These are phyloP conservation scores for Psettodes erumei DNA, from an alignment of 2,113 vertebrate genomes.

Conservation along the genomic window DNA sequence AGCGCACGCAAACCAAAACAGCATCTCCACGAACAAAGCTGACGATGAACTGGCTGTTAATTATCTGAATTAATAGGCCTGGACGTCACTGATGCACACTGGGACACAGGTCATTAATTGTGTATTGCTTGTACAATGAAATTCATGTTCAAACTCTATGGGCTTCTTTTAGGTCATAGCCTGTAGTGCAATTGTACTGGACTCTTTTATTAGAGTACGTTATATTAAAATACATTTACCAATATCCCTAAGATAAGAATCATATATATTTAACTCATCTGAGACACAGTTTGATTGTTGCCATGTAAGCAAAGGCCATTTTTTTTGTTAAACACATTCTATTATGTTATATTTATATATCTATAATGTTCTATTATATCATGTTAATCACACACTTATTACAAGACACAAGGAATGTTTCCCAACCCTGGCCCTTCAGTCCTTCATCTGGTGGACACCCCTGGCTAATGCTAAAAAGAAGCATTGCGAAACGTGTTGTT, in stretches of 20 bases:
- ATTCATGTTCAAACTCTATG: neutral
- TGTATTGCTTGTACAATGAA: neutral
- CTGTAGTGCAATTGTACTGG: neutral
- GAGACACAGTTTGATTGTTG: too few species aligned
- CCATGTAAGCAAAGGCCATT: too few species aligned
- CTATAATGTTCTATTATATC: too few species aligned
- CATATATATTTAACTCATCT: too few species aligned
- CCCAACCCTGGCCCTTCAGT: neutral
- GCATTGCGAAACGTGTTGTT: slow-evolving; percentile 52
- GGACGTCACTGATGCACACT: neutral
- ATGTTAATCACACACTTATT: neutral
- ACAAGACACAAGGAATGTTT: neutral
- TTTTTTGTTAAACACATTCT: too few species aligned
- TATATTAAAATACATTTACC: neutral
- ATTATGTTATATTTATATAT: too few species aligned
- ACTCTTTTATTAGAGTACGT: neutral
- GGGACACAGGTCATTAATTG: neutral
- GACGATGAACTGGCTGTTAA: neutral
- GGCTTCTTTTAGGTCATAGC: neutral
- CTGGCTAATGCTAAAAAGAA: slow-evolving; percentile 21
- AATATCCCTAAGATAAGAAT: too few species aligned
- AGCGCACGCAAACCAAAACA: slow-evolving; percentile 26
- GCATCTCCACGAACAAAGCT: neutral
- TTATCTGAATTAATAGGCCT: neutral
- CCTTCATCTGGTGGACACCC: neutral